A percentile compares a stretch with the other conserved stretches of the same genome.
phyloP scores from a whole-genome alignment of 2,797 vertebrate species.

The Etheostoma perlongum region DNA sequence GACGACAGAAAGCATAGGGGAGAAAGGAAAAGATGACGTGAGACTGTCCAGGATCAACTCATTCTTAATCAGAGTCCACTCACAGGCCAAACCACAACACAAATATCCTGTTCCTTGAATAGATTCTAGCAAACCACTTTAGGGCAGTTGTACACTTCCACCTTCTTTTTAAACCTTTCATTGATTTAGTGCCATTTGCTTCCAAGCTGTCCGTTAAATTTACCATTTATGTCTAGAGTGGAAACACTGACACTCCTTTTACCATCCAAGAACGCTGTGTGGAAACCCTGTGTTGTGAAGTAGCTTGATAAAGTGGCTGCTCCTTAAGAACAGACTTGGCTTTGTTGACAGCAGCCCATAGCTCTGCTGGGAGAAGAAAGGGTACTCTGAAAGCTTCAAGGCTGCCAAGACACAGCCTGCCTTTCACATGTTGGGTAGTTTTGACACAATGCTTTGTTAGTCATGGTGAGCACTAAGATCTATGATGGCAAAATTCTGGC shows the following conservation, averaged over 20 bases:
- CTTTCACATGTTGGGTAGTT: slow-evolving; percentile 69
- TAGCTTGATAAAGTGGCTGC: slow-evolving; percentile 76
- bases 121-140: slow-evolving; percentile 21
- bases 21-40: background rate
- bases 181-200: slow-evolving; percentile 45
- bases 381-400: slow-evolving; percentile 67
- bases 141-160: slow-evolving; percentile 49
- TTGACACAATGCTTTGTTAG: slow-evolving; percentile 55
- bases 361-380: slow-evolving; percentile 73
- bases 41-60: slow-evolving; percentile 13
- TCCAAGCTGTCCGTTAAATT: slow-evolving; percentile 43
- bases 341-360: slow-evolving; percentile 77
- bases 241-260: slow-evolving; percentile 68
- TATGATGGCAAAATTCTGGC: slow-evolving; percentile 47
- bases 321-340: slow-evolving; percentile 74
- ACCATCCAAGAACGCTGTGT: slow-evolving; percentile 44
- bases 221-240: slow-evolving; percentile 57
- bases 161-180: slow-evolving; percentile 38
- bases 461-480: slow-evolving; percentile 60
- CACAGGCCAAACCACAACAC: slow-evolving; percentile 34
- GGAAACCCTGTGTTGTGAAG: slow-evolving; percentile 71
- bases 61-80: slow-evolving; percentile 12
- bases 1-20: background rate
- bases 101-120: slow-evolving; percentile 49
- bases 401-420: slow-evolving; percentile 70